phyloP scores from a whole-genome alignment of 2,797 vertebrate species.

The Varecia variegata region DNA sequence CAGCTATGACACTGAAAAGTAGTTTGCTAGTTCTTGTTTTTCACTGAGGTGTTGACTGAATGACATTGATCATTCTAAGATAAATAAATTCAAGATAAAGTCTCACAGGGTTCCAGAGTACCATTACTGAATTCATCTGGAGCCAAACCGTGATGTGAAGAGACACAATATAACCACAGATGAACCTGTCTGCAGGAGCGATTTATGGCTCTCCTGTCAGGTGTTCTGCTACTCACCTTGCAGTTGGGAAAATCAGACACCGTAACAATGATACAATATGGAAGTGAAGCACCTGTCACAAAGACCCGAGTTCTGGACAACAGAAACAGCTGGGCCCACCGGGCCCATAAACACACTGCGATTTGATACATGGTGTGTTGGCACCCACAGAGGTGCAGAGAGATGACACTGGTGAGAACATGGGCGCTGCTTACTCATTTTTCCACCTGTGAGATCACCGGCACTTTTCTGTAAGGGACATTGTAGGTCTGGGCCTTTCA shows the following conservation, averaged over 20 bases:
- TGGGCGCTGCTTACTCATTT: background rate
- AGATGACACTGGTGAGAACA: background rate
- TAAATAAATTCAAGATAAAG: slow-evolving; percentile 26
- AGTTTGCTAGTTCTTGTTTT: background rate
- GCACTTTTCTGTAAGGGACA: background rate
- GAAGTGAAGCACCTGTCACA: slow-evolving; percentile 42
- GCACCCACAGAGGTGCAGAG: background rate
- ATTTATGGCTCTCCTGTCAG: slow-evolving; percentile 66
- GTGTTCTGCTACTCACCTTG: slow-evolving; percentile 1
- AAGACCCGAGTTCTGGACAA: background rate
- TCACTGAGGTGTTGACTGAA: background rate
- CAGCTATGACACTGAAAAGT: background rate
- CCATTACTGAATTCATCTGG: slow-evolving; percentile 64
- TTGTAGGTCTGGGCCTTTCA: background rate
- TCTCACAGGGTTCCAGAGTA: background rate
- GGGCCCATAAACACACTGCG: slow-evolving; percentile 2
- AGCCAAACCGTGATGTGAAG: slow-evolving; percentile 62
- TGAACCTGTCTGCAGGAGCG: slow-evolving; percentile 64
- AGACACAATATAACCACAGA: slow-evolving; percentile 61
- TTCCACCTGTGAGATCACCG: background rate
- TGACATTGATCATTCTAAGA: background rate
- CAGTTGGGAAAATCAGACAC: slow-evolving; percentile 70
- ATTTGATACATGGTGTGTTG: background rate
- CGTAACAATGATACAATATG: slow-evolving; percentile 58
- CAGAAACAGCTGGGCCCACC: background rate